Percentiles rank a stretch among this genome's conserved stretches.
Evolutionary conservation across 2,113 vertebrate genomes (phyloP).

Genomic region (Gadus chalcogrammus): DNA sequence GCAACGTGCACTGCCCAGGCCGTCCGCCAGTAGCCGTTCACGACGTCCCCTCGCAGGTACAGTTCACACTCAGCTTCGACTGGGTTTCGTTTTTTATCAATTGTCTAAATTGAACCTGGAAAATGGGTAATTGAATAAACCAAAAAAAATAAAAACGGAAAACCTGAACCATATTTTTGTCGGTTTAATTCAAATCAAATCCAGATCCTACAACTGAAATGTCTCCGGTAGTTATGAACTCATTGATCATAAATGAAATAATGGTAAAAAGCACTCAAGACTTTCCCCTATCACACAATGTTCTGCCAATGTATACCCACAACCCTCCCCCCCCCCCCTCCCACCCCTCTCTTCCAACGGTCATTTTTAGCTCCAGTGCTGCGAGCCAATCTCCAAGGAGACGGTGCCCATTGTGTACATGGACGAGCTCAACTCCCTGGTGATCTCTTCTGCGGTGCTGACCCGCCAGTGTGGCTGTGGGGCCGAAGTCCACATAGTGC

Average conservation of each 20-base stretch:
- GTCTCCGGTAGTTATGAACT: too few relatives aligned
- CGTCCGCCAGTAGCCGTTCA: background rate
- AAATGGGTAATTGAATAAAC: background rate
- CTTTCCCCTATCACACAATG: too few relatives aligned
- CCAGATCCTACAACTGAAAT: too few relatives aligned
- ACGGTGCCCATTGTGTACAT: slow-evolving; percentile 60
- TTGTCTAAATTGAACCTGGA: background rate
- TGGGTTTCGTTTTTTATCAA: background rate
- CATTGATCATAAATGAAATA: too few relatives aligned
- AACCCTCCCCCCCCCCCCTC: background rate
- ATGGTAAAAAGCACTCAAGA: too few relatives aligned
- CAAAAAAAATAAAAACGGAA: background rate
- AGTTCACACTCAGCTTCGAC: too few relatives aligned
- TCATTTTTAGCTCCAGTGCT: slow-evolving; percentile 51
- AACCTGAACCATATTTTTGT: background rate
- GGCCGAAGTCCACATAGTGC: slow-evolving; percentile 1
- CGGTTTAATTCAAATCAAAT: background rate
- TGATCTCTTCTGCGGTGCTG: slow-evolving; percentile 59
- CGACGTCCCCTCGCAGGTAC: slow-evolving; percentile 50
- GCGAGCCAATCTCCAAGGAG: slow-evolving; percentile 43
- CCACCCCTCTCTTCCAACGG: background rate
- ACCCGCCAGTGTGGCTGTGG: slow-evolving; percentile 58
- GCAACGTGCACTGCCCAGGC: slow-evolving; percentile 27
- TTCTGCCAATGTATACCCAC: too few relatives aligned
- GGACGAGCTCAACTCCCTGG: slow-evolving; percentile 48